phyloP scores from a whole-genome alignment of 1,140 invertebrate genomes.

The Microplitis demolitor region DNA sequence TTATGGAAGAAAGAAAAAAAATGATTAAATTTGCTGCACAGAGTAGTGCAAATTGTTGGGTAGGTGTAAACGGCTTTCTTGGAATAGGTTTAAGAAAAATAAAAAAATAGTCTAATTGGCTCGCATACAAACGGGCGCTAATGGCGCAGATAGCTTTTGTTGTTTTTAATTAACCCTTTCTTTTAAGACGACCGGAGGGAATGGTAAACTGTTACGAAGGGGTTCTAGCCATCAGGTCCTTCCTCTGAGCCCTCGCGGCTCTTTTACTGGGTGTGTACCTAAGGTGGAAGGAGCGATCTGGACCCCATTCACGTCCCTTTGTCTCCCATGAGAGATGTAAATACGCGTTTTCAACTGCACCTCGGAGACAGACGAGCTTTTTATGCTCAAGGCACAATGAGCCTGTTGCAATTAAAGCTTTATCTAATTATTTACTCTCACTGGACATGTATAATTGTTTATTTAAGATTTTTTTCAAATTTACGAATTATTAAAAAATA shows the following conservation, averaged over 20 bases:
- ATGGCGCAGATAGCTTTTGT: slow-evolving; percentile 61
- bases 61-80: no score
- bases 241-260: slow-evolving; percentile 32
- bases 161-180: slow-evolving; percentile 65
- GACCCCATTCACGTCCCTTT: slow-evolving; percentile 9
- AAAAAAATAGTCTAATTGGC: slow-evolving; percentile 49
- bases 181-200: slow-evolving; percentile 56
- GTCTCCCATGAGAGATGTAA: slow-evolving; percentile 59
- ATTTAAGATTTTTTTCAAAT: no score
- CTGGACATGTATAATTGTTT: no score
- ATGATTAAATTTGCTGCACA: no score
- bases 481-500: no score
- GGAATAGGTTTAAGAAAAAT: background rate
- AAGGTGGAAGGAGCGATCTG: background rate
- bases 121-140: slow-evolving; percentile 63
- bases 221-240: slow-evolving; percentile 27
- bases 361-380: slow-evolving; percentile 55
- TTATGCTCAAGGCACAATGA: slow-evolving; percentile 39
- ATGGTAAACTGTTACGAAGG: slow-evolving; percentile 45
- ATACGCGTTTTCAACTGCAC: slow-evolving; percentile 58
- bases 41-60: no score
- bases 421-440: slow-evolving; percentile 54
- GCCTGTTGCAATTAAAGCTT: slow-evolving; percentile 54
- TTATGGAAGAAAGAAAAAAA: no score
- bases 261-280: background rate